Evolutionary conservation across 2,797 vertebrate species (phyloP).

Genomic region (Clarias platycephalus): DNA sequence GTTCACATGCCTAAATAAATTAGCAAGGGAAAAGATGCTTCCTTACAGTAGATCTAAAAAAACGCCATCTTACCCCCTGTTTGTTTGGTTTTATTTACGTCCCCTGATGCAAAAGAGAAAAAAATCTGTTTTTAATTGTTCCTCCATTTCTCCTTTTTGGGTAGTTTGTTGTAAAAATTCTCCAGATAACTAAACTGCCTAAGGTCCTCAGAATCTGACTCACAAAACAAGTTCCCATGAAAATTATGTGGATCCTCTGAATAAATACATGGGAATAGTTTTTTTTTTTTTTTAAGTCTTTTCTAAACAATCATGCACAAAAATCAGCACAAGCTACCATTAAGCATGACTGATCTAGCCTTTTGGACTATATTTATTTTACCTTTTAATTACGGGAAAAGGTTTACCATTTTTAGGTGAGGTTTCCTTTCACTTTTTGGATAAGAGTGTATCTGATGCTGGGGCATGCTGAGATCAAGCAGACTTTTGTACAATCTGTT

Average conservation of each 20-base stretch:
- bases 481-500: constrained; percentile 32
- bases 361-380: not conserved
- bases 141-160: constrained; percentile 19
- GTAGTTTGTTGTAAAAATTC: constrained; percentile 22
- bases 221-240: constrained; percentile 22
- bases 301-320: not conserved
- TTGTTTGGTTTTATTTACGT: constrained; percentile 25
- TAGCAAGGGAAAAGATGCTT: not conserved
- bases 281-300: not conserved
- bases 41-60: not conserved
- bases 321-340: not conserved
- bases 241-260: constrained; percentile 9
- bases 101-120: constrained; percentile 25
- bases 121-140: constrained; percentile 26
- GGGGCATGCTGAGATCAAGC: constrained; percentile 15
- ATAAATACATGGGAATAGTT: constrained; percentile 15
- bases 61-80: not conserved
- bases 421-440: constrained; percentile 39
- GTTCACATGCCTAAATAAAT: not conserved
- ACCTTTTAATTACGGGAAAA: not conserved
- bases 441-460: constrained; percentile 32
- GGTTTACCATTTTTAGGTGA: not conserved
- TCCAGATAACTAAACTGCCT: constrained; percentile 27
- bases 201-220: constrained; percentile 5
- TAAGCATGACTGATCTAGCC: not conserved